Percentiles rank a stretch among this genome's conserved stretches.
phyloP scores from a whole-genome alignment of 2,888 invertebrate species.

The Eupeodes latifasciatus region DNA sequence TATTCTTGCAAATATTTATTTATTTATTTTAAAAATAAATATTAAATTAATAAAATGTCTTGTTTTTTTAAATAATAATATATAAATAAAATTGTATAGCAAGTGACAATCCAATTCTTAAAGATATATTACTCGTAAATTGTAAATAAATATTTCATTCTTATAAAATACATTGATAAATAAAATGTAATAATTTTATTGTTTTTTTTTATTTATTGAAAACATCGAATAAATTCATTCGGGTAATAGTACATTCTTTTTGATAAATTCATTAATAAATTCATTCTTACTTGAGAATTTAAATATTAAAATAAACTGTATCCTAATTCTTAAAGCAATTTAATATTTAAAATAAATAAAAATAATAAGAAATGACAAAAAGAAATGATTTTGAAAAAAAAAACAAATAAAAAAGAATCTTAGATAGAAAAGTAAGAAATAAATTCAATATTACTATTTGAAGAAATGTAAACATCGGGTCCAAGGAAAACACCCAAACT shows the following conservation, averaged over 20 bases:
- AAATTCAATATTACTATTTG: slow-evolving; percentile 49
- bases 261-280: slow-evolving; percentile 29
- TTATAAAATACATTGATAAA: slow-evolving; percentile 46
- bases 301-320: slow-evolving; percentile 17
- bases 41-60: slow-evolving; percentile 28
- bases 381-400: slow-evolving; percentile 6
- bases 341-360: slow-evolving; percentile 30
- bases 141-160: slow-evolving; percentile 59
- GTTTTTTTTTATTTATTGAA: slow-evolving; percentile 76
- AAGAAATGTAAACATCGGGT: slow-evolving; percentile 65
- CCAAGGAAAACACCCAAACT: slow-evolving; percentile 67
- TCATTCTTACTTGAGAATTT: slow-evolving; percentile 2
- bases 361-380: neutral
- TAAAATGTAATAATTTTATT: slow-evolving; percentile 35
- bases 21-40: slow-evolving; percentile 24
- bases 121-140: slow-evolving; percentile 71
- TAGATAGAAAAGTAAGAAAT: slow-evolving; percentile 60
- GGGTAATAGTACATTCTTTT: slow-evolving; percentile 1
- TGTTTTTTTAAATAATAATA: slow-evolving; percentile 28
- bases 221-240: slow-evolving; percentile 78
- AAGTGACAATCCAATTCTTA: slow-evolving; percentile 81
- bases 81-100: slow-evolving; percentile 73
- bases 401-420: slow-evolving; percentile 2
- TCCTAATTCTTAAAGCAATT: slow-evolving; percentile 60
- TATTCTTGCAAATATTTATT: slow-evolving; percentile 10